Evolutionary conservation across 2,888 invertebrate species (phyloP), one percentile per base, ranked within the genome.

Genomic region (Folsomia candida): DNA sequence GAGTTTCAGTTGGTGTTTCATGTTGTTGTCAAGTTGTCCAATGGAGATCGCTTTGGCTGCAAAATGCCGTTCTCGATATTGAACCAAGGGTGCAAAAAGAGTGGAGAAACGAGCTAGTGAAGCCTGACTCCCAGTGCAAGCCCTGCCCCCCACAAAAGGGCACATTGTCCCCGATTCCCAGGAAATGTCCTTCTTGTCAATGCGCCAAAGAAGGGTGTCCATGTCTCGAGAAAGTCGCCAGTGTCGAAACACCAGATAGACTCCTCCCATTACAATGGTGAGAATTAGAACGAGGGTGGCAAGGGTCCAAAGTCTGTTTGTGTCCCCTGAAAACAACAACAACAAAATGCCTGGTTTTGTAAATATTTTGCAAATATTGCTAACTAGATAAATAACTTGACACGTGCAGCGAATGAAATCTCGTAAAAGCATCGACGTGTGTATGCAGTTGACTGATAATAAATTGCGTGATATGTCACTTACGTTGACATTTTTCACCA

Each of bases 211-310:
- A 51, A 96, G 85, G 68, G 93, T 94, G 82, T 95, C 95, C 76
- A 96, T 86, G 81, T 95, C 95, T 81, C 95, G 94, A 82, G 96
- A 95, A 83, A 96, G 94, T 51, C 89, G 89, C 94, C 94, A 95
- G 83, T 95, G 95, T 71, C 95, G 89, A 84, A 91, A 93, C 14
- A 92, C 85, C 0, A 93, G 68, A 67, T 75, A 79, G 26, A 70
- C 51, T 9, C 75, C 79, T n/a, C 72, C 71, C 25, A 57, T 20
- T 1, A 73, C 9, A 47, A 71, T 67, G 2, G 60, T 57, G 1
- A 67, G 2, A 1, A 51, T 26, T 28, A 69, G 61, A 11, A 69
- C 51, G 1, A 66, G 67, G 20, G 67, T 70, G 11, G 68, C 72
- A 6, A 68, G 14, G 14, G 62, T 65, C 70, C 68, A 73, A 29